phyloP scores from a whole-genome alignment of 1,140 invertebrate genomes.

The Branchinecta lindahli region DNA sequence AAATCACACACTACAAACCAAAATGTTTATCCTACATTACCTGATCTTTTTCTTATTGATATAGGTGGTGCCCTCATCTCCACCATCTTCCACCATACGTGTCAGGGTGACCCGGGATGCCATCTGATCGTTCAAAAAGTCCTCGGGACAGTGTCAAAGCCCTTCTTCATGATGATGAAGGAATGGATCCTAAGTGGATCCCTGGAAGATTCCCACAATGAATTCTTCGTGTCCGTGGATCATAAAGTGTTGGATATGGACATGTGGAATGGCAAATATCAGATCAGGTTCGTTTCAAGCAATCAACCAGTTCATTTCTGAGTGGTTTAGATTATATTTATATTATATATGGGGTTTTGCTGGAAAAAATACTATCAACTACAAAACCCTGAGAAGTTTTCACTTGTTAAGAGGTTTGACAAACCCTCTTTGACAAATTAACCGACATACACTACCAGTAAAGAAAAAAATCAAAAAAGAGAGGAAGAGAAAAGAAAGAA shows the following conservation, averaged over 20 bases:
- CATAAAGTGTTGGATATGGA: neutral
- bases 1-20: no score
- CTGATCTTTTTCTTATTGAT: neutral
- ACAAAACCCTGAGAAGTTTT: no score
- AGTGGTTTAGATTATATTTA: no score
- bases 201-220: neutral
- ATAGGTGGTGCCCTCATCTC: neutral
- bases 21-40: no score
- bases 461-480: no score
- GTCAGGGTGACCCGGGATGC: neutral
- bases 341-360: no score
- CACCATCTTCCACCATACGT: neutral
- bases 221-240: neutral
- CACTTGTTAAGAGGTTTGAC: no score
- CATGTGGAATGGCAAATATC: neutral
- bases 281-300: neutral
- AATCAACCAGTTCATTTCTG: no score
- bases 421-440: no score
- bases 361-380: no score
- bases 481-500: no score
- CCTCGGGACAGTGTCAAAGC: neutral
- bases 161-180: neutral
- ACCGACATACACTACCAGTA: no score
- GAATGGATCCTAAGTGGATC: conserved; percentile 1
- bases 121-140: neutral